phyloP scores from a whole-genome alignment of 2,888 invertebrate species.

The Tanypteryx hageni region DNA sequence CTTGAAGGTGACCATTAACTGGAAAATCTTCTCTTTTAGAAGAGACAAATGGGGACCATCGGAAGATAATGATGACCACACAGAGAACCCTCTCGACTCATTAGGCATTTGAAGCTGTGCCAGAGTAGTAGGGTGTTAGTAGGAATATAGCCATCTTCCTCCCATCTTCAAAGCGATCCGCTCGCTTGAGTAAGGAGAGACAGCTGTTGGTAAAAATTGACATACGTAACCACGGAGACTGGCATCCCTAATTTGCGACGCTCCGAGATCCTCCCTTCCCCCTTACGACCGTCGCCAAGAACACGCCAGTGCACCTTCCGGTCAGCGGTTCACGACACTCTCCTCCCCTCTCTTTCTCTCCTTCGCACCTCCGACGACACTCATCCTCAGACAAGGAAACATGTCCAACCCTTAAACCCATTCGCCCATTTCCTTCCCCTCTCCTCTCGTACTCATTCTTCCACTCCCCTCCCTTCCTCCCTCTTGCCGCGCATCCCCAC shows the following conservation, averaged over 20 bases:
- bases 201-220: constrained; percentile 15
- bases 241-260: constrained; percentile 16
- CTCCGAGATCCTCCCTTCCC: neutral
- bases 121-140: no score
- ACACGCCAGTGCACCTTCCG: neutral
- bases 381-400: no score
- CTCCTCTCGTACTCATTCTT: no score
- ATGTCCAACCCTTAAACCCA: no score
- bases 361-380: no score
- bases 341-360: no score
- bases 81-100: neutral
- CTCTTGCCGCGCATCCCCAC: no score
- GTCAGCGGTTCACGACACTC: neutral
- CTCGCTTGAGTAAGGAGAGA: neutral
- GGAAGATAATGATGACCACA: neutral
- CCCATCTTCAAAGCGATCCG: neutral
- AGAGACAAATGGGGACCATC: neutral
- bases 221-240: constrained; percentile 8
- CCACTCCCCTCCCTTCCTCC: no score
- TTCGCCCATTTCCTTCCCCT: no score
- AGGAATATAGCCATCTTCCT: neutral
- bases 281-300: neutral
- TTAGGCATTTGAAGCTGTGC: neutral
- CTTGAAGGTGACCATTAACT: neutral
- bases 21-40: neutral